Evolutionary conservation across 2,113 vertebrate species (phyloP).

Genomic region (Indicator indicator): DNA sequence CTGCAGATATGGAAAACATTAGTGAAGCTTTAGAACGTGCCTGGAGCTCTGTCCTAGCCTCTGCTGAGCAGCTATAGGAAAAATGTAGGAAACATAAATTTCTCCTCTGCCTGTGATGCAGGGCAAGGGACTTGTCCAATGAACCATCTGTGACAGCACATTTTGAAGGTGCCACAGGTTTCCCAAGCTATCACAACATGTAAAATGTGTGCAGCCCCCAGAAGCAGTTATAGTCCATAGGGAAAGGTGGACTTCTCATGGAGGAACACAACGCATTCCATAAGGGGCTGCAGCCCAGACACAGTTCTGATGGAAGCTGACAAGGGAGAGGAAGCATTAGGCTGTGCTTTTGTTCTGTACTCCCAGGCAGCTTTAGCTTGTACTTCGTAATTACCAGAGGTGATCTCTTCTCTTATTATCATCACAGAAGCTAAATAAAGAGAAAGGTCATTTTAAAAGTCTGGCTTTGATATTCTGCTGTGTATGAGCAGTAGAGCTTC

Average conservation of each 20-base stretch:
- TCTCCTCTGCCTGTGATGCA: not conserved
- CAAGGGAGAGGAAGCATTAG: not conserved
- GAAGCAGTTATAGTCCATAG: not conserved
- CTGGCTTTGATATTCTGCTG: not conserved
- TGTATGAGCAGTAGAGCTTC: not conserved
- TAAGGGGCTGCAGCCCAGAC: not conserved
- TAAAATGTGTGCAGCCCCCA: not conserved
- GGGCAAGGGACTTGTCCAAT: not conserved
- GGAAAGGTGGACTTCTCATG: not conserved
- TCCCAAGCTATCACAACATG: not conserved
- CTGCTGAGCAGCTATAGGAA: constrained; percentile 43
- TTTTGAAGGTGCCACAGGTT: not conserved
- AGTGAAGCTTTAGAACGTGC: constrained; percentile 49
- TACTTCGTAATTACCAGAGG: constrained; percentile 23
- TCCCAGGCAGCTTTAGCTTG: not conserved
- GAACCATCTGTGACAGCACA: not conserved
- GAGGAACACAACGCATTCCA: not conserved
- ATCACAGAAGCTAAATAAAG: constrained; percentile 37
- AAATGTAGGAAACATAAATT: constrained; percentile 48
- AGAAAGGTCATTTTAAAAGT: not conserved
- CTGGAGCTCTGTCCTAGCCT: constrained; percentile 32
- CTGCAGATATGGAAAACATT: constrained; percentile 43
- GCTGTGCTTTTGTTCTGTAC: not conserved
- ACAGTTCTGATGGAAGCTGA: not conserved
- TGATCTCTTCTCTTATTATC: not conserved